Evolutionary conservation across 2,113 vertebrate species (phyloP), one percentile per base, ranked within the genome.

Genomic region (Nycticryphes semicollaris): DNA sequence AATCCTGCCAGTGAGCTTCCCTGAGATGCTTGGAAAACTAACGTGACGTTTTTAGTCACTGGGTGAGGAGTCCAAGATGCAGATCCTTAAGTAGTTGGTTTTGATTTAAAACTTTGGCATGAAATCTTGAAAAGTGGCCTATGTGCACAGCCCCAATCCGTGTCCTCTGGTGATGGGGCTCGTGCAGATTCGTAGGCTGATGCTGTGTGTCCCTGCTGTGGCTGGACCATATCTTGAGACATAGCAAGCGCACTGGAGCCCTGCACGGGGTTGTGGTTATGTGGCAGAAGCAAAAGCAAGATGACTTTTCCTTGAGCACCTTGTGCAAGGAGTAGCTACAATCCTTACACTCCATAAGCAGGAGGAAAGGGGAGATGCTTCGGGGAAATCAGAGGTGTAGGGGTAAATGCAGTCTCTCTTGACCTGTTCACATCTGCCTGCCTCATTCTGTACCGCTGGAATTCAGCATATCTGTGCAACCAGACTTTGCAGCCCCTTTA

Each of bases 401-500:
- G 73, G 59, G 63, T 48, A 25, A 73, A 66, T 8, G 22, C 57
- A 79, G 2, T 64, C 56, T 67, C 54, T 93, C 77, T 92, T 2
- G 2, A 11, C 50, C 89, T 60, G 20, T 43, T 35, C 27, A 10
- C 33, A 87, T 95, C 75, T 72, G 41, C 25, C 57, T 83, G 48
- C 89, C 41, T 90, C 57, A 25, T 47, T 76, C n/a, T 86, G 31
- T 94, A 70, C 80, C 53, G 39, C 70, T 67, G 92, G 62, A 97
- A 87, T 54, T 70, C 68, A 79, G 81, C 80, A 23, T 89, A 95
- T 95, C 91, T 89, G 83, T 75, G 85, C 72, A 89, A 75, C 66
- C 84, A 95, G 86, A 23, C 50, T 72, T 92, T 86, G 78, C 94
- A 96, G 48, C 60, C 96, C 70, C 85, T 96, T 98, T 97, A 98